Evolutionary conservation across 1,140 invertebrate genomes (phyloP), one percentile per base, ranked within the genome.

Genomic region (Thrips palmi): DNA sequence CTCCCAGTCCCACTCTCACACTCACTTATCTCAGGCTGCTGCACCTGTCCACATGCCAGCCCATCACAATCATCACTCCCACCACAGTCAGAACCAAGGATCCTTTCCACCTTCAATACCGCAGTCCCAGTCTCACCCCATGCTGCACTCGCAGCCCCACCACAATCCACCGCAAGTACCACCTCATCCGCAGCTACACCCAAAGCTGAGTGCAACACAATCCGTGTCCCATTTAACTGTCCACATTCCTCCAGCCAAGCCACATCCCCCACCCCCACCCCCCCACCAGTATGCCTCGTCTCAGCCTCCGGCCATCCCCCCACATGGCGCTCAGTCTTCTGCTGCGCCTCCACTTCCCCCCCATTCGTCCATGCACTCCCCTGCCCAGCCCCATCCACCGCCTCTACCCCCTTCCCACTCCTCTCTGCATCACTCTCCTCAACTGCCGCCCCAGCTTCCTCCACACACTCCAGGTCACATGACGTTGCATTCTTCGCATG

Each of bases 181-280:
- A n/a, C n/a, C n/a, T n/a, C n/a, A n/a, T n/a, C n/a, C n/a, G n/a
- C n/a, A n/a, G n/a, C n/a, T n/a, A n/a, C 46, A 50, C 0, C 51
- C 53, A 35, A 52, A 55, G 18, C 55, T 59, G n/a, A 58, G 59
- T 5, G 46, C 52, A n/a, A 49, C 56, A 8, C 52, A 57, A 3
- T 49, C 58, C 10, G 42, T 48, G 29, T 19, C 50, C 2, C 41
- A 45, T 21, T 39, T 51, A 35, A 42, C 43, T 2, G 54, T 56
- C 28, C 54, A 54, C 6, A 42, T 56, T 20, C 50, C 49, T 21
- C 29, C 5, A 31, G 32, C 20, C 35, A 27, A 17, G 23, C 3
- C 25, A 40, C 33, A 14, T 35, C 10, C 11, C n/a, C 33, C 29
- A 15, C 50, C 50, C 41, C 47, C 45, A 29, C 42, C 42, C 4